Percentiles rank a stretch among this genome's conserved stretches.
These are phyloP conservation scores for Oligia fasciuncula DNA, from an alignment of 2,888 invertebrate species.

Conservation along the genomic window DNA sequence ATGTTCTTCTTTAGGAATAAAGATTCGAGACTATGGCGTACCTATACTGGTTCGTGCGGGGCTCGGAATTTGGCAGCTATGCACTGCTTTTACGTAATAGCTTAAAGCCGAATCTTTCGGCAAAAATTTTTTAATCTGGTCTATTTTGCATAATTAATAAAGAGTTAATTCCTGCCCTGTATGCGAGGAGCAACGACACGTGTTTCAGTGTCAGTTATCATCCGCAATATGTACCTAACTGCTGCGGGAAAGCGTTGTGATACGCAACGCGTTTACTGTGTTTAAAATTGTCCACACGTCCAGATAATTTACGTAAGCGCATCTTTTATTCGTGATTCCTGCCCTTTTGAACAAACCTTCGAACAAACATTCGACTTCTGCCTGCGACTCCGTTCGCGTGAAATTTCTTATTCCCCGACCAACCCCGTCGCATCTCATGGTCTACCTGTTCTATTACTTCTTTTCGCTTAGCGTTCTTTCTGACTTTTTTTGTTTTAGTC, in stretches of 20 bases:
- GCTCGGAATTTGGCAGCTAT: constrained; percentile 43
- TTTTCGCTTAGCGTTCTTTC: too few species aligned
- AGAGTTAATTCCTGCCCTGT: constrained; percentile 7
- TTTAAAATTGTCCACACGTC: constrained; percentile 29
- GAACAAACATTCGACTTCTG: neutral
- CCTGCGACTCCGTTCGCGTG: too few species aligned
- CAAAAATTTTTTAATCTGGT: neutral
- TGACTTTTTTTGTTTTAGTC: too few species aligned
- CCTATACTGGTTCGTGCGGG: constrained; percentile 11
- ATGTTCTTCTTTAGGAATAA: constrained; percentile 38
- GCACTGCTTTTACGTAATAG: constrained; percentile 40
- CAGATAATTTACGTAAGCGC: constrained; percentile 7
- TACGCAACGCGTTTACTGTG: constrained; percentile 20
- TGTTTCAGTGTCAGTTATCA: constrained; percentile 33
- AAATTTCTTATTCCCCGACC: too few species aligned
- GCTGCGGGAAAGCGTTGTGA: constrained; percentile 28
- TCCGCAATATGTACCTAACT: constrained; percentile 45
- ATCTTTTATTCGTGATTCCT: neutral
- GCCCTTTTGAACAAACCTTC: neutral
- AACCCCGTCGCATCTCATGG: too few species aligned
- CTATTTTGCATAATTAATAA: constrained; percentile 22
- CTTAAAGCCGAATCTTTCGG: neutral
- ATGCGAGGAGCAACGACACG: constrained; percentile 26
- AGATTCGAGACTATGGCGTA: constrained; percentile 17
- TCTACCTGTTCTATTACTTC: too few species aligned